A percentile compares a stretch with the other conserved stretches of the same genome.
phyloP scores from a whole-genome alignment of 1,140 invertebrate species.

The Chrysomallon squamiferum region DNA sequence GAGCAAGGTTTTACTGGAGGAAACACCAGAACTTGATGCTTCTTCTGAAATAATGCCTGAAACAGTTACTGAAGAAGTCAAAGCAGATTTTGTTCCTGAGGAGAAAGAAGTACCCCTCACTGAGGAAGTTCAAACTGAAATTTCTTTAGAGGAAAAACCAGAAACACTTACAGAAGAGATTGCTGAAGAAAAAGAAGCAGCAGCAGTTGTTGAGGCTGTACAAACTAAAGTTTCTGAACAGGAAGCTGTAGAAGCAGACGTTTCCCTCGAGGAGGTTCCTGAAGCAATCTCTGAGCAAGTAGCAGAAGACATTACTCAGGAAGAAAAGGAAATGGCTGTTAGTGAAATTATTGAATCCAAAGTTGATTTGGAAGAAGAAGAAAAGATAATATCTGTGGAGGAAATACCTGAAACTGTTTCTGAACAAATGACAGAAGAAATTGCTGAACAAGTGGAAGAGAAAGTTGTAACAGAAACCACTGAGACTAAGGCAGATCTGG shows the following conservation, averaged over 20 bases:
- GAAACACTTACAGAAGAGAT: slow-evolving; percentile 10
- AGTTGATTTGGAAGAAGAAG: slow-evolving; percentile 18
- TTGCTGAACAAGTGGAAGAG: neutral
- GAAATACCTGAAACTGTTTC: slow-evolving; percentile 15
- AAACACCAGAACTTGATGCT: neutral
- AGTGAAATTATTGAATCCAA: slow-evolving; percentile 22
- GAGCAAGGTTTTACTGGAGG: slow-evolving; percentile 5
- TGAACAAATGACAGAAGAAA: slow-evolving; percentile 14
- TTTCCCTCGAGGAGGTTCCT: slow-evolving; percentile 1
- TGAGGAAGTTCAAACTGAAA: slow-evolving; percentile 11
- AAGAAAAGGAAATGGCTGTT: slow-evolving; percentile 22
- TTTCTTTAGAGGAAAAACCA: slow-evolving; percentile 1
- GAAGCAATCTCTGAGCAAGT: slow-evolving; percentile 6
- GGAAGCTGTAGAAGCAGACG: neutral
- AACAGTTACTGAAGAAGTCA: slow-evolving; percentile 8
- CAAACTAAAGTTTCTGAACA: slow-evolving; percentile 3
- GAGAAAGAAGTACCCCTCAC: neutral
- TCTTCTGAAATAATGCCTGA: slow-evolving; percentile 20
- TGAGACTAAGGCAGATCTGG: slow-evolving; percentile 1
- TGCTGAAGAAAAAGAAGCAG: neutral
- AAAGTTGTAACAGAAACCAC: slow-evolving; percentile 15
- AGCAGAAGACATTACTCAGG: slow-evolving; percentile 15
- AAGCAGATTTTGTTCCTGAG: neutral
- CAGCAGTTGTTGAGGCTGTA: slow-evolving; percentile 6
- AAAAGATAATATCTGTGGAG: slow-evolving; percentile 4